Evolutionary conservation across 2,797 vertebrate genomes (phyloP).

Genomic region (Zalophus californianus): DNA sequence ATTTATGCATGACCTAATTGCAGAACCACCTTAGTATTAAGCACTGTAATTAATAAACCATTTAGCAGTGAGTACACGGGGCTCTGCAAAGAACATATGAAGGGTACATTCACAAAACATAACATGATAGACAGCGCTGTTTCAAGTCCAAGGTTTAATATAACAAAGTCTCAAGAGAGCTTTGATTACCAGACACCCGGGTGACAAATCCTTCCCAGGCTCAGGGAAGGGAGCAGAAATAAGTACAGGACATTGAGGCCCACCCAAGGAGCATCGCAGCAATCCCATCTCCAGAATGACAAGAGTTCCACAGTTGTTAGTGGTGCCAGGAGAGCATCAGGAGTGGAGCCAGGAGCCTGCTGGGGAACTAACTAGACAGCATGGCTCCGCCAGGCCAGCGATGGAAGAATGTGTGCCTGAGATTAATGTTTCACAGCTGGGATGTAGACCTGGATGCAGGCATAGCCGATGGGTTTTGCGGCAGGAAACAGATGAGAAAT

Average conservation of each 20-base stretch:
- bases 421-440: conserved; percentile 83
- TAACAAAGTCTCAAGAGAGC: neutral
- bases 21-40: conserved; percentile 15
- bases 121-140: conserved; percentile 33
- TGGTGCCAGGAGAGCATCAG: conserved; percentile 8
- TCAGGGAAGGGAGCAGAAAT: conserved; percentile 67
- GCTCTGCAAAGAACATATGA: conserved; percentile 18
- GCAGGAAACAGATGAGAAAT: conserved; percentile 76
- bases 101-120: conserved; percentile 16
- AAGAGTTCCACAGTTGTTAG: conserved; percentile 46
- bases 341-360: conserved; percentile 66
- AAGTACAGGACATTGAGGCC: neutral
- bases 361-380: conserved; percentile 68
- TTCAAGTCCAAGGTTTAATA: conserved; percentile 50
- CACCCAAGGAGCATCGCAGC: neutral
- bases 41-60: conserved; percentile 23
- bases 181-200: neutral
- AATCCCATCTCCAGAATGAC: conserved; percentile 20
- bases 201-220: conserved; percentile 64
- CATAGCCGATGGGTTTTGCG: conserved; percentile 65
- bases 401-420: neutral
- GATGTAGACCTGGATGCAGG: conserved; percentile 51
- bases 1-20: neutral
- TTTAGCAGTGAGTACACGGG: neutral
- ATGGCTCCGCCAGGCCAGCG: neutral